Evolutionary conservation across 2,888 invertebrate genomes (phyloP), one percentile per base, ranked within the genome.

Genomic region (Zygothrica quintamaculata): DNA sequence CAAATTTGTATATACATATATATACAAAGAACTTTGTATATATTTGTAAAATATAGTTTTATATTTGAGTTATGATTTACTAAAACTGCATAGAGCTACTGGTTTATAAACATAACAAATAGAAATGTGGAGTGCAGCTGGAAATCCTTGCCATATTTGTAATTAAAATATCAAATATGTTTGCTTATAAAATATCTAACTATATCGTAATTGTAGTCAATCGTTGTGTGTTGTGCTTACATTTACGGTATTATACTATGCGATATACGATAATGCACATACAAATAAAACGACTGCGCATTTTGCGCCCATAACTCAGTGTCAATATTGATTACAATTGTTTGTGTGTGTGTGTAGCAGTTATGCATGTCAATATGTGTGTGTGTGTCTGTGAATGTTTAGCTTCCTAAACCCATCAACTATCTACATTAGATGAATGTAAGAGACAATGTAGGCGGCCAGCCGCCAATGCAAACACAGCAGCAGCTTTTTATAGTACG

Each of bases 121-220:
- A n/a, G n/a, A n/a, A n/a, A n/a, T n/a, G n/a, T n/a, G n/a, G n/a
- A n/a, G n/a, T n/a, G n/a, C n/a, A n/a, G n/a, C n/a, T n/a, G n/a
- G n/a, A n/a, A n/a, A n/a, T n/a, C n/a, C n/a, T n/a, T 22, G 74
- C 46, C 60, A 55, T 46, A 68, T 66, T 67, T 77, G 70, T 66
- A 84, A 82, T 87, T 86, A 80, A 80, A 69, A 62, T 61, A 70
- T 77, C 81, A 86, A 64, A 55, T 72, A 62, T 58, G 18, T 76
- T 64, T 22, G 18, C 18, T 22, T 69, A 67, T 70, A 22, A 51
- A 62, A 66, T 62, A 34, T 16, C 48, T 22, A n/a, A 44, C 37
- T 22, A 22, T 22, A 22, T 22, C 36, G 13, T n/a, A n/a, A 0
- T n/a, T 3, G 9, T 26, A 9, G 12, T 18, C n/a, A 26, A 42